A percentile compares a stretch with the other conserved stretches of the same genome.
These are phyloP conservation scores for Odobenus rosmarus DNA, from an alignment of 2,113 vertebrate species.

Conservation along the genomic window DNA sequence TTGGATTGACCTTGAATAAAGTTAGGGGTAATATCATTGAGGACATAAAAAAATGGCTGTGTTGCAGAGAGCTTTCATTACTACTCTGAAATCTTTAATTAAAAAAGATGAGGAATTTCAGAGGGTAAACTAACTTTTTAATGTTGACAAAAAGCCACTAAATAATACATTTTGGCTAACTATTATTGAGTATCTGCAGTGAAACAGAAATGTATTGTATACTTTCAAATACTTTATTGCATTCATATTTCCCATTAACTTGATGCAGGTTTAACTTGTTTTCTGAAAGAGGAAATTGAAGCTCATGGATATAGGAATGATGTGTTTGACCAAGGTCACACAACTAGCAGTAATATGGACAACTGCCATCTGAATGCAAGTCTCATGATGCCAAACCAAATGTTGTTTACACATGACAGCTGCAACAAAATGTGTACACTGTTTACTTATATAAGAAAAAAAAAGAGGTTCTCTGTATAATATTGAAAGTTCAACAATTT, in stretches of 20 bases:
- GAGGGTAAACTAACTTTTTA: not conserved
- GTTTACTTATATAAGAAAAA: not conserved
- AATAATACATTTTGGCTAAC: not conserved
- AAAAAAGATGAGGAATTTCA: not conserved
- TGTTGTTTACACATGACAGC: not conserved
- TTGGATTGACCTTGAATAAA: not conserved
- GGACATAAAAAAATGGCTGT: not conserved
- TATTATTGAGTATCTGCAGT: not conserved
- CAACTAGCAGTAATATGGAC: not conserved
- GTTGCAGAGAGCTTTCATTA: not conserved
- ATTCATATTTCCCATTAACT: not conserved
- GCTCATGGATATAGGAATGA: not conserved
- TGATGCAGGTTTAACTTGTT: not conserved
- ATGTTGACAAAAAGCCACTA: slow-evolving; percentile 11
- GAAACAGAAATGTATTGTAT: not conserved
- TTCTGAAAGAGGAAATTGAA: slow-evolving; percentile 29
- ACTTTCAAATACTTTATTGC: not conserved
- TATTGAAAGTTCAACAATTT: not conserved
- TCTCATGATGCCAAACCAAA: slow-evolving; percentile 16
- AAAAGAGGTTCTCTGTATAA: not conserved
- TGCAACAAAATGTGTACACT: not conserved
- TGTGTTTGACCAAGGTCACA: not conserved
- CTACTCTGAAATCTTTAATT: slow-evolving; percentile 16
- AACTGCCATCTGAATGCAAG: slow-evolving; percentile 18
- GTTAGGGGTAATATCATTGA: not conserved